Percentiles rank a stretch among this genome's conserved stretches.
phyloP scores from a whole-genome alignment of 1,140 invertebrate genomes.

The Halesus radiatus region DNA sequence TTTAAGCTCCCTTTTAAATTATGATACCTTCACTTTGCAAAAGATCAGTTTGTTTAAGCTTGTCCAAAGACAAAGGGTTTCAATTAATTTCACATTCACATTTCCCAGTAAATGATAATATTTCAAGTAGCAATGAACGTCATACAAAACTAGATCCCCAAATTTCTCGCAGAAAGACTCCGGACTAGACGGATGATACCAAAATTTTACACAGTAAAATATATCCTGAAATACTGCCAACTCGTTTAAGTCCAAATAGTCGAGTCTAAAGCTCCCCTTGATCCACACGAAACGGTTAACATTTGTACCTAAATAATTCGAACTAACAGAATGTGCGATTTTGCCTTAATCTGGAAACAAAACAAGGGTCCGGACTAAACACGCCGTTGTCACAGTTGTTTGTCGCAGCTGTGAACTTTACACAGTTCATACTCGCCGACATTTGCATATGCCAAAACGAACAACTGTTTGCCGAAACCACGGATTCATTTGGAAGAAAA shows the following conservation, averaged over 20 bases:
- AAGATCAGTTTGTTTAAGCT: too few species aligned
- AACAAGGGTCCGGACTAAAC: conserved; percentile 55
- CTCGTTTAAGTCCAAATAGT: conserved; percentile 36
- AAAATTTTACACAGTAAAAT: conserved; percentile 17
- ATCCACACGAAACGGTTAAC: conserved; percentile 45
- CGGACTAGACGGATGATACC: not conserved
- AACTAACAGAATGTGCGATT: conserved; percentile 51
- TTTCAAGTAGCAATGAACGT: not conserved
- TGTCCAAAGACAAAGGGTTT: too few species aligned
- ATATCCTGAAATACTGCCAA: conserved; percentile 33
- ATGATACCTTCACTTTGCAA: too few species aligned
- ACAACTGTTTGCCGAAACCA: conserved; percentile 47
- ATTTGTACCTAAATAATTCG: conserved; percentile 56
- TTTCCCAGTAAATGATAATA: not conserved
- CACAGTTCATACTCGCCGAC: conserved; percentile 49
- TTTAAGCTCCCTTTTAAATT: too few species aligned
- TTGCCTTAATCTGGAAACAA: conserved; percentile 52
- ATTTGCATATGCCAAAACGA: conserved; percentile 54
- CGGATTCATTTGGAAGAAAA: conserved; percentile 27
- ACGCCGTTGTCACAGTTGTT: conserved; percentile 46
- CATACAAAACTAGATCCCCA: conserved; percentile 1
- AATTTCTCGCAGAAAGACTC: not conserved
- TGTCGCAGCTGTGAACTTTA: conserved; percentile 51
- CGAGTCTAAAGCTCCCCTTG: conserved; percentile 40
- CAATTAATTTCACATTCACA: too few species aligned